Percentiles rank a stretch among this genome's conserved stretches.
Evolutionary conservation across 2,797 vertebrate species (phyloP).

Genomic region (Xyrichtys novacula): DNA sequence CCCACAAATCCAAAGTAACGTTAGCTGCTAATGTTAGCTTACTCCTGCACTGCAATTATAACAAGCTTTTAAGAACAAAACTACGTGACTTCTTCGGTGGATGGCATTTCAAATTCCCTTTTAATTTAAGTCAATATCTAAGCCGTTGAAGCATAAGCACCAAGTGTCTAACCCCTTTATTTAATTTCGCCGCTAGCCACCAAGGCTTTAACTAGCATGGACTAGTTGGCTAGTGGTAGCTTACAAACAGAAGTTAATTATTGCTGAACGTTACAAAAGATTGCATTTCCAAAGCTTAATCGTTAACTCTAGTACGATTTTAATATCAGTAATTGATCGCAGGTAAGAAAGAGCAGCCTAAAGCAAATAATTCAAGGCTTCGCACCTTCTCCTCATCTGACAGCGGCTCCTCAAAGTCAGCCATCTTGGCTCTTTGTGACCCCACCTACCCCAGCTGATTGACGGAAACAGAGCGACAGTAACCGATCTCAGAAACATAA

Average conservation of each 20-base stretch:
- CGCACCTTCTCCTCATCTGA: conserved; percentile 96
- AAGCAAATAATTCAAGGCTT: conserved; percentile 27
- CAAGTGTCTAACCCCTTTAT: not conserved
- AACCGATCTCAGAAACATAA: conserved; percentile 5
- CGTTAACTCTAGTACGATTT: not conserved
- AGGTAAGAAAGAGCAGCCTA: not conserved
- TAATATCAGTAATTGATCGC: accelerated
- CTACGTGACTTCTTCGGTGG: not conserved
- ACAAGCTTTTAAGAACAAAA: not conserved
- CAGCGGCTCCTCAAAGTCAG: conserved; percentile 94
- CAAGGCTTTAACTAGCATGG: conserved; percentile 51
- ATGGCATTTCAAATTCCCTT: not conserved
- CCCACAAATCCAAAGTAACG: conserved; percentile 71
- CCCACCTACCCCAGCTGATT: conserved; percentile 83
- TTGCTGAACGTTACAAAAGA: not conserved
- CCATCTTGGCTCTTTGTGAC: conserved; percentile 93
- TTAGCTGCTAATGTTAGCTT: conserved; percentile 62
- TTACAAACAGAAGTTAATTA: conserved; percentile 40
- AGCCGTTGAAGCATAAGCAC: not conserved
- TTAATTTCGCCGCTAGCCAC: conserved; percentile 39
- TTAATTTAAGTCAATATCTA: not conserved
- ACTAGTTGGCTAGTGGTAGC: conserved; percentile 66
- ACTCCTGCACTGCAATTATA: not conserved
- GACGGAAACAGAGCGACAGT: conserved; percentile 43
- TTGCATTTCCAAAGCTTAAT: not conserved